A percentile compares a stretch with the other conserved stretches of the same genome.
Evolutionary conservation across 2,113 vertebrate genomes (phyloP).

Genomic region (Numida meleagris): DNA sequence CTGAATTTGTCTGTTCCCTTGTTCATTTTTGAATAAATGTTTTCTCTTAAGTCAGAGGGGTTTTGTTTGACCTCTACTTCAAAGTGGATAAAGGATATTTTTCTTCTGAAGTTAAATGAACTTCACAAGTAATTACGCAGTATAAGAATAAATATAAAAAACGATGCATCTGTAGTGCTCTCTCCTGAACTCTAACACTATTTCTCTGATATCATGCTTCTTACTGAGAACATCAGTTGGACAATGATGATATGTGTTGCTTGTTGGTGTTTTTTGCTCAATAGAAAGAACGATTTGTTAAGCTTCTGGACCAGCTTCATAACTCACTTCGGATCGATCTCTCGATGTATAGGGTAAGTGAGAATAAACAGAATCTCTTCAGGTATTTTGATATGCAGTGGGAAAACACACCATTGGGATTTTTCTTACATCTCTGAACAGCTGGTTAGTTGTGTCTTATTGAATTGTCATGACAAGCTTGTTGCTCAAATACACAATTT

Average conservation of each 20-base stretch:
- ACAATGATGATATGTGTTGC: background rate
- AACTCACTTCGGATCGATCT: conserved; percentile 98
- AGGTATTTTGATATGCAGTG: background rate
- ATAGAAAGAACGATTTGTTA: conserved; percentile 98
- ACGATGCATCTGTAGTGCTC: background rate
- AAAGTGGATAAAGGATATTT: background rate
- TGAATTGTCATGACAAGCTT: background rate
- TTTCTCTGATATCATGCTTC: background rate
- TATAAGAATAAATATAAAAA: background rate
- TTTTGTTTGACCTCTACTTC: background rate
- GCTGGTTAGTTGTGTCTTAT: background rate
- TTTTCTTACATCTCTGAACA: background rate
- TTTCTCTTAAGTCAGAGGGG: background rate
- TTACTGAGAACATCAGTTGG: background rate
- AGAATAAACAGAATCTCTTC: background rate
- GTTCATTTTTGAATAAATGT: background rate
- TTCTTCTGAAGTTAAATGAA: background rate
- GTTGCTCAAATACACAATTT: rapidly evolving
- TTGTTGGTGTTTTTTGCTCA: conserved; percentile 25
- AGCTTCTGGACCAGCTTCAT: conserved; percentile 96
- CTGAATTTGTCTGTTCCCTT: background rate
- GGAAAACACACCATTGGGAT: background rate
- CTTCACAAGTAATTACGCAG: background rate
- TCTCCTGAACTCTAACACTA: background rate
- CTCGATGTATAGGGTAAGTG: conserved; percentile 93